These are phyloP conservation scores for Scomber japonicus DNA, from an alignment of 2,113 vertebrate genomes.

Conservation along the genomic window DNA sequence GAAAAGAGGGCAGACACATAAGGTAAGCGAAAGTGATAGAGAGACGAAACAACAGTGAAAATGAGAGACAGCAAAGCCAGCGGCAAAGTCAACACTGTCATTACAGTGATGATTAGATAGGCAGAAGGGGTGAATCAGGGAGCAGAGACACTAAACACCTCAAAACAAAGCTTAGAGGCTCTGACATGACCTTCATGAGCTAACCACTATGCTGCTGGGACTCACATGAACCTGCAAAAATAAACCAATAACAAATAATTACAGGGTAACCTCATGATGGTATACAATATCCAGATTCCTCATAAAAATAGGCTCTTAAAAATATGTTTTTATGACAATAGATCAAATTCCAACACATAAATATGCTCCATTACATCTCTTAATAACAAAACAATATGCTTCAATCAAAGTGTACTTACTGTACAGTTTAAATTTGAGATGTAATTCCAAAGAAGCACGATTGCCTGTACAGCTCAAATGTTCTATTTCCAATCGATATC, in stretches of 20 bases:
- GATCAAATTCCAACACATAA: neutral
- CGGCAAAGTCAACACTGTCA: slow-evolving; percentile 76
- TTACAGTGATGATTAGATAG: slow-evolving; percentile 70
- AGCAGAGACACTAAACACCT: slow-evolving; percentile 52
- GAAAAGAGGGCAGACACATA: slow-evolving; percentile 19
- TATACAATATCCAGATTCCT: neutral
- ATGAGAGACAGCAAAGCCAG: slow-evolving; percentile 38
- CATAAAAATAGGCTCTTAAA: too few relatives aligned
- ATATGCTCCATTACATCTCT: neutral
- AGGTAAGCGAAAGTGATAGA: slow-evolving; percentile 32
- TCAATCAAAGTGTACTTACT: slow-evolving; percentile 20
- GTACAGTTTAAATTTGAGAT: slow-evolving; percentile 14
- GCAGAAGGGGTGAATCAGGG: slow-evolving; percentile 59
- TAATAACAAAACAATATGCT: neutral
- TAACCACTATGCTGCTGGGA: slow-evolving; percentile 24
- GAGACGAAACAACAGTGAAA: slow-evolving; percentile 36
- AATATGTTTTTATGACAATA: neutral
- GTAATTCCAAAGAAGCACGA: neutral
- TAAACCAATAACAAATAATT: slow-evolving; percentile 6
- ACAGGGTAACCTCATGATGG: neutral
- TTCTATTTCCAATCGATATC: slow-evolving; percentile 5
- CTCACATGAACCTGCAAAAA: slow-evolving; percentile 16
- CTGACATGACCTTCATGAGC: slow-evolving; percentile 38
- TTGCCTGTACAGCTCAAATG: neutral
- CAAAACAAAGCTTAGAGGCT: slow-evolving; percentile 46